Conservation (phyloP, 2,797 vertebrate genomes). For the Graptemys geographica region DNA sequence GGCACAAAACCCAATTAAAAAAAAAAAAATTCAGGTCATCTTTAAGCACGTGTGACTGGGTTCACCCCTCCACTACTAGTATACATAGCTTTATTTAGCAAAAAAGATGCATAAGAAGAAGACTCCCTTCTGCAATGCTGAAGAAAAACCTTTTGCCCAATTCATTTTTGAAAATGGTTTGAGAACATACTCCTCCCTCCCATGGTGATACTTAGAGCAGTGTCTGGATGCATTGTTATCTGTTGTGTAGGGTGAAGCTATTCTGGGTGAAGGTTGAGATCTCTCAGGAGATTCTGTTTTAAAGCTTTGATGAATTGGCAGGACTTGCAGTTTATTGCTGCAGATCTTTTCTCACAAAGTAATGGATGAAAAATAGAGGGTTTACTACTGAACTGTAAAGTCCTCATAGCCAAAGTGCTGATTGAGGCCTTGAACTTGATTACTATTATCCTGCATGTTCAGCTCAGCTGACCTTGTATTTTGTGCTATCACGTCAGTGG, state of each 20-base stretch:
- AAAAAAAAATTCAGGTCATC: background rate
- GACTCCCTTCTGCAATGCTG: rapidly evolving
- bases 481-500: background rate
- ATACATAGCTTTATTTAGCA: rapidly evolving
- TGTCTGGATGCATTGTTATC: background rate
- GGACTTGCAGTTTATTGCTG: rapidly evolving
- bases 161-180: rapidly evolving
- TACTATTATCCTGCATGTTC: background rate
- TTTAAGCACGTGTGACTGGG: rapidly evolving
- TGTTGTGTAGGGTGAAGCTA: background rate
- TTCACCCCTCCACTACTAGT: background rate
- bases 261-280: background rate
- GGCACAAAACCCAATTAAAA: rapidly evolving
- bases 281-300: rapidly evolving
- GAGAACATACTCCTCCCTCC: background rate
- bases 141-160: background rate
- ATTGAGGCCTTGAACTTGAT: background rate
- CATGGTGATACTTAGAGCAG: rapidly evolving
- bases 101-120: rapidly evolving
- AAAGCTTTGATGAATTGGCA: rapidly evolving
- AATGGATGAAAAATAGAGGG: background rate
- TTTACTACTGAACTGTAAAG: rapidly evolving
- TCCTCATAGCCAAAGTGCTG: slow-evolving; percentile 23
- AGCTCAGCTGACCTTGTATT: slow-evolving; percentile 42
- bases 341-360: background rate